Percentiles rank a stretch among this genome's conserved stretches.
Evolutionary conservation across 2,797 vertebrate genomes (phyloP).

Genomic region (Petrocephalus schoutedeni): DNA sequence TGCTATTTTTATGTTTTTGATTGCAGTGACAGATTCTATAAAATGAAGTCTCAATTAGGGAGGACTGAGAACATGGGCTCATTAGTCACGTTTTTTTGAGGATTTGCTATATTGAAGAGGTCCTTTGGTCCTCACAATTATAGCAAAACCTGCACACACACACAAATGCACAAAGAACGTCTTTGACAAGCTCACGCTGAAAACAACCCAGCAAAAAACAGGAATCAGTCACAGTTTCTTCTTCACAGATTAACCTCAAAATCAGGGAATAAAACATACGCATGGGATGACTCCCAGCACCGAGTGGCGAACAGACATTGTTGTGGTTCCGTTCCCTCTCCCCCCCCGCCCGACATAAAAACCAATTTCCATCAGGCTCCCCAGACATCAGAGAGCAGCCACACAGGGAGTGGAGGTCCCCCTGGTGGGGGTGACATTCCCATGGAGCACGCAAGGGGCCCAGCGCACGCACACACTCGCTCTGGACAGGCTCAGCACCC

Average conservation of each 20-base stretch:
- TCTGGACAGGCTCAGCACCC: background rate
- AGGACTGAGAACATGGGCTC: too few species aligned
- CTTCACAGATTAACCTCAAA: background rate
- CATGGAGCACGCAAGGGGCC: background rate
- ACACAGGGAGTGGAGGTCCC: background rate
- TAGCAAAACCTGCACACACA: too few species aligned
- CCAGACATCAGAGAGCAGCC: conserved; percentile 1
- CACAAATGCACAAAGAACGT: background rate
- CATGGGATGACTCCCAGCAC: background rate
- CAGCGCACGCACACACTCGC: background rate
- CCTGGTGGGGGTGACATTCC: background rate
- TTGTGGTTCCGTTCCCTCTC: background rate
- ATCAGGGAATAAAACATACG: background rate
- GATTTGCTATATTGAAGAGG: too few species aligned
- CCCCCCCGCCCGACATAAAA: background rate
- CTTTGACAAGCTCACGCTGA: background rate
- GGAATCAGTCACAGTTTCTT: background rate
- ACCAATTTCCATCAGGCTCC: background rate
- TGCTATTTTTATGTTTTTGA: too few species aligned
- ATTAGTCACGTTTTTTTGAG: too few species aligned
- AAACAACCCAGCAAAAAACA: background rate
- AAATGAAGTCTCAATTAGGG: too few species aligned
- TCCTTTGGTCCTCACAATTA: too few species aligned
- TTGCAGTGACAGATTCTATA: too few species aligned
- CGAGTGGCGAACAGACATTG: background rate